Conservation (phyloP, 2,888 invertebrate species). For the Invenusta paracnida region DNA sequence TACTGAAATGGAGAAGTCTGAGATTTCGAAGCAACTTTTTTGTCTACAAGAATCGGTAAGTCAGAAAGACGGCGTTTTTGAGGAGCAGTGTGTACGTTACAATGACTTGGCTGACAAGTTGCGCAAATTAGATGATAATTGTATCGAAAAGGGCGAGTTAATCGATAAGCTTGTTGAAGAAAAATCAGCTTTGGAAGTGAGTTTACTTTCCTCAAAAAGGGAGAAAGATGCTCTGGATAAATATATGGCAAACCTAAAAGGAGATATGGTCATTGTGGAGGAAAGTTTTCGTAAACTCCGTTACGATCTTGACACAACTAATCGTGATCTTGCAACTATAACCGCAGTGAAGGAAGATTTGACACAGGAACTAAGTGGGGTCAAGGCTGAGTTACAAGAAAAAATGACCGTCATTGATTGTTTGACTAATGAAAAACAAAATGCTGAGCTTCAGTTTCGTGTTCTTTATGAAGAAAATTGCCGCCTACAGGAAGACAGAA, state of each 20-base stretch:
- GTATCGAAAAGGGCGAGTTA: neutral
- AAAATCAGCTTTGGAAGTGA: slow-evolving; percentile 1
- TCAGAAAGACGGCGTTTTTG: neutral
- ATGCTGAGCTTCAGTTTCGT: neutral
- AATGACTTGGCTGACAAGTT: slow-evolving; percentile 6
- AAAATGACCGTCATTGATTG: neutral
- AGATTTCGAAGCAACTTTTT: neutral
- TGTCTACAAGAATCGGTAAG: neutral
- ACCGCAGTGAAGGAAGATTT: neutral
- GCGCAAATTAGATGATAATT: neutral
- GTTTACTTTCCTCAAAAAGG: neutral
- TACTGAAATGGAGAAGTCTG: neutral
- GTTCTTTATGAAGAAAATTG: neutral
- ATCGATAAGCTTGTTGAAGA: neutral
- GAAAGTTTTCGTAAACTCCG: neutral
- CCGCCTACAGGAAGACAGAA: neutral
- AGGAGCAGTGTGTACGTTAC: slow-evolving; percentile 4
- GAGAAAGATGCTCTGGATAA: slow-evolving; percentile 8
- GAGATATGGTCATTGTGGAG: slow-evolving; percentile 12
- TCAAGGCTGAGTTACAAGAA: neutral
- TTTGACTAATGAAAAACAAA: neutral
- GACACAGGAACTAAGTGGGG: neutral
- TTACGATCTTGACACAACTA: neutral
- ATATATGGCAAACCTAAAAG: neutral
- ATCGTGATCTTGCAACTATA: neutral